Base-by-base conservation (phyloP, 2,797 vertebrate species). In the Esox lucius region DNA sequence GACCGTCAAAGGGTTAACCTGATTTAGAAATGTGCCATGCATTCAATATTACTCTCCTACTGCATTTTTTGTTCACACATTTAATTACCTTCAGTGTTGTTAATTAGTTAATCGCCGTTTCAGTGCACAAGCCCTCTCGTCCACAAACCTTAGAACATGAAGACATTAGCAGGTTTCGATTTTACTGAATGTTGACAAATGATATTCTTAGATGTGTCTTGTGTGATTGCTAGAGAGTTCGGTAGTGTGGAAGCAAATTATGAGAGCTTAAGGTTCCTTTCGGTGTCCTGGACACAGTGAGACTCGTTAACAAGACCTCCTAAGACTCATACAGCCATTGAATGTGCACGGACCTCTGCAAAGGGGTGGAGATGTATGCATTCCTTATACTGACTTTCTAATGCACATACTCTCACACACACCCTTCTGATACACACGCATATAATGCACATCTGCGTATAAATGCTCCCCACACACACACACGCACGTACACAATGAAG, bases 321-420 rank as follows among this genome's bases (percentile, higher is more conserved):
- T 24, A 12, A 61, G 24, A 26, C 22, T 61, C 53, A 56, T n/a
- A 13, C n/a, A 61, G 56, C 56, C 56, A 61, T 24, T 5, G 56
- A 61, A 61, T 24, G 9, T 46, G 42, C 42, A 61, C 56, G 26
- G 56, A 24, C 56, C 24, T 61, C 56, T 61, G 22, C 56, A 61
- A 61, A 24, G 9, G 22, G 56, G n/a, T 4, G n/a, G 24, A 61
- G 56, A 61, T 46, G 11, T 13, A 13, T 46, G 24, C 56, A 24
- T 12, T 61, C n/a, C 17, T 26, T 72, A 72, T 46, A 68, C 4
- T 49, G 46, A 56, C 70, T 68, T 62, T 33, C 70, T 46, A 35
- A 71, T 26, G 69, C 75, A 68, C 71, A 53, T 19, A 42, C 48
- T 35, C 81, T 46, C 75, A 70, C 72, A 39, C 51, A 61, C 75